These are phyloP conservation scores for Eubucco bourcierii DNA, from an alignment of 2,113 vertebrate species.

Conservation along the genomic window DNA sequence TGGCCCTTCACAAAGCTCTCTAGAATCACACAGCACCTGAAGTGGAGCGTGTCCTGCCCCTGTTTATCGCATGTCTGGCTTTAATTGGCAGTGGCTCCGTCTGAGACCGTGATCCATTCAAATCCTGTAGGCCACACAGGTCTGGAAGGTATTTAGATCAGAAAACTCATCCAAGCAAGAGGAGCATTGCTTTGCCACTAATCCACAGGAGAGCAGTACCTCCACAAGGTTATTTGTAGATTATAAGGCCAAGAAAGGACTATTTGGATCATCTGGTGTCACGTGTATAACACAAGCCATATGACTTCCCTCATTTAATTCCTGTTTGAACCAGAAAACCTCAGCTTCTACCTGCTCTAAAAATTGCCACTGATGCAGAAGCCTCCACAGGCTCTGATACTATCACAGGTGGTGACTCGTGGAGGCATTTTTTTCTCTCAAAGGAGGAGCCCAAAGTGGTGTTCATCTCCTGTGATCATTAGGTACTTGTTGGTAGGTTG, in stretches of 20 bases:
- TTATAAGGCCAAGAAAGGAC: constrained; percentile 71
- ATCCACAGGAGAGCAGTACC: constrained; percentile 54
- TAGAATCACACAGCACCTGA: background rate
- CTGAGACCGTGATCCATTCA: constrained; percentile 62
- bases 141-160: constrained; percentile 63
- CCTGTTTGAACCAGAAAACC: constrained; percentile 60
- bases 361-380: constrained; percentile 21
- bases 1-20: background rate
- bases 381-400: background rate
- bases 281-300: constrained; percentile 47
- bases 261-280: constrained; percentile 69
- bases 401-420: background rate
- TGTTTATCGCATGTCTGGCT: constrained; percentile 12
- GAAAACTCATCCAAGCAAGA: constrained; percentile 59
- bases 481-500: background rate
- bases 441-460: background rate
- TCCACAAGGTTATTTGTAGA: constrained; percentile 61
- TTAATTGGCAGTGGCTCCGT: constrained; percentile 56
- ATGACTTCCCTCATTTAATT: constrained; percentile 61
- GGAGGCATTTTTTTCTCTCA: background rate
- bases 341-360: constrained; percentile 16
- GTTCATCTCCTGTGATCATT: background rate
- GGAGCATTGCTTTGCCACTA: constrained; percentile 48
- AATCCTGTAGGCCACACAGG: constrained; percentile 51
- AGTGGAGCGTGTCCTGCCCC: background rate